These are phyloP conservation scores for Henicopernis longicauda DNA, from an alignment of 2,113 vertebrate genomes.

Conservation along the genomic window DNA sequence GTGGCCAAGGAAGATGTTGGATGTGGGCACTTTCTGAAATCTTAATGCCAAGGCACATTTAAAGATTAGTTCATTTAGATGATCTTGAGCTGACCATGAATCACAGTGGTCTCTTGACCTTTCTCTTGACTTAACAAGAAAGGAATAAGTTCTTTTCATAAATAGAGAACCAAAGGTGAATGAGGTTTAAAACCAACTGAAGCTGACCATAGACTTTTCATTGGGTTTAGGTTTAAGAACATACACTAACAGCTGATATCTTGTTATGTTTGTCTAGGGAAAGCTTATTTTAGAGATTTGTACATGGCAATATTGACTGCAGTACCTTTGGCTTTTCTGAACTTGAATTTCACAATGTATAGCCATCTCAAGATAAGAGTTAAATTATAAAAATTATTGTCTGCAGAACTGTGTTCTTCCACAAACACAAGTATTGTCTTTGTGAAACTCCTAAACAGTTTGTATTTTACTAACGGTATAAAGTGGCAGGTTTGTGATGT, in stretches of 20 bases:
- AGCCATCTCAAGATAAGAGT: not conserved
- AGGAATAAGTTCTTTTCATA: not conserved
- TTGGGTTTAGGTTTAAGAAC: not conserved
- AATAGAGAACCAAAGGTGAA: not conserved
- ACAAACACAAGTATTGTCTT: not conserved
- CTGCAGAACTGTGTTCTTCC: not conserved
- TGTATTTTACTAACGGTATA: rapidly evolving
- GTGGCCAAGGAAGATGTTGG: not conserved
- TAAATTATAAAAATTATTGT: not conserved
- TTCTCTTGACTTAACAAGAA: not conserved
- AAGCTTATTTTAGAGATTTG: not conserved
- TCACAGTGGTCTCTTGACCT: not conserved
- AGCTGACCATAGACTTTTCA: not conserved
- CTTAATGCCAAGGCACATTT: not conserved
- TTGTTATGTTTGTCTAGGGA: not conserved
- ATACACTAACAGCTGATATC: not conserved
- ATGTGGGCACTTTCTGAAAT: not conserved
- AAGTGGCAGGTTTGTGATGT: not conserved
- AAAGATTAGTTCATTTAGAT: not conserved
- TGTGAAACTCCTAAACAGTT: not conserved
- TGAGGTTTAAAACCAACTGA: not conserved
- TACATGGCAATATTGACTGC: not conserved
- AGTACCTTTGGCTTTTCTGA: not conserved
- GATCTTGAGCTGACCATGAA: not conserved
- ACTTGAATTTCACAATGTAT: not conserved